A percentile compares a stretch with the other conserved stretches of the same genome.
Evolutionary conservation across 2,888 invertebrate genomes (phyloP).

Genomic region (Mamestra brassicae): DNA sequence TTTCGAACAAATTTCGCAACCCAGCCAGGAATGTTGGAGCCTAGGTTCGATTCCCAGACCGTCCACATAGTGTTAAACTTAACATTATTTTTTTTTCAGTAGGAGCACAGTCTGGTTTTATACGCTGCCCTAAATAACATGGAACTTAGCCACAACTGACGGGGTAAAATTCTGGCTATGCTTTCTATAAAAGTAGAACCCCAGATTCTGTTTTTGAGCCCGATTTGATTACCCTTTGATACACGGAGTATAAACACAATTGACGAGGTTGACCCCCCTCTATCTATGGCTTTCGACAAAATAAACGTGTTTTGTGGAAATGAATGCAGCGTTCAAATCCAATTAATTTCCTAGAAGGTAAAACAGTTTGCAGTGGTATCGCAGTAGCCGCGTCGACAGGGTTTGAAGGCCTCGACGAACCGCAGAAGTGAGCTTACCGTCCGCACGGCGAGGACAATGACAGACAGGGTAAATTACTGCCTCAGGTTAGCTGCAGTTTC

Average conservation of each 20-base stretch:
- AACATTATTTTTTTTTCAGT: not conserved
- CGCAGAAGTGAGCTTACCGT: constrained; percentile 39
- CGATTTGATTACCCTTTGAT: not conserved
- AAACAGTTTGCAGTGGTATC: constrained; percentile 5
- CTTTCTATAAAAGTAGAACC: not conserved
- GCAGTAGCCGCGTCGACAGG: constrained; percentile 19
- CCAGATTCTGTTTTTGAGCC: not conserved
- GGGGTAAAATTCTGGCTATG: not conserved
- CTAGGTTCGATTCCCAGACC: not conserved
- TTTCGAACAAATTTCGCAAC: too few relatives aligned
- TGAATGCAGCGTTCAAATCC: not conserved
- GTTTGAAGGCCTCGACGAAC: constrained; percentile 37
- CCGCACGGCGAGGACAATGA: constrained; percentile 21
- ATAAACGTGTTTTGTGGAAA: not conserved
- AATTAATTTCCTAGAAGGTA: constrained; percentile 23
- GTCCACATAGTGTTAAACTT: not conserved
- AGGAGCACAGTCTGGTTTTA: not conserved
- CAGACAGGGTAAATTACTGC: constrained; percentile 45
- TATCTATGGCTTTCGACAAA: rapidly evolving
- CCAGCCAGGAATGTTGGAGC: too few relatives aligned
- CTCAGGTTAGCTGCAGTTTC: constrained; percentile 23
- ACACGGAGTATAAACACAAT: too few relatives aligned
- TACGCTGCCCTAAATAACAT: not conserved
- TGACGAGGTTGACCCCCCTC: not conserved
- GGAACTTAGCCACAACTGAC: not conserved